These are phyloP conservation scores for Platyscapa corneri DNA, from an alignment of 1,140 invertebrate genomes.

Conservation along the genomic window DNA sequence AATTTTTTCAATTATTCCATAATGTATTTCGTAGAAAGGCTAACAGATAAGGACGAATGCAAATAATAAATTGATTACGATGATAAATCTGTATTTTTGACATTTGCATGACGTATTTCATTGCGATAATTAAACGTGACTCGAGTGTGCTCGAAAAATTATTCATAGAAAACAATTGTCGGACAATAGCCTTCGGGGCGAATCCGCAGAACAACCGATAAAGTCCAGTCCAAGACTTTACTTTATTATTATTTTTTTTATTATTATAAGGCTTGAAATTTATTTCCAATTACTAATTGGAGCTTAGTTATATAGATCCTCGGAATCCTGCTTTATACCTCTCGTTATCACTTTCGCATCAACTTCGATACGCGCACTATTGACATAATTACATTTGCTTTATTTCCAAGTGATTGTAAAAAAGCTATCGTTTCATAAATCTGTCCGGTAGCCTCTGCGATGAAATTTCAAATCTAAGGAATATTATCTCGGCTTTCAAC, in stretches of 20 bases:
- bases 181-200: not conserved
- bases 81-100: constrained; percentile 1
- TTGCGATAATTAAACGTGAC: not conserved
- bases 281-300: not conserved
- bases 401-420: too few species aligned
- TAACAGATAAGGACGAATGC: constrained; percentile 12
- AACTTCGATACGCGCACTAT: too few species aligned
- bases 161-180: not conserved
- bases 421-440: too few species aligned
- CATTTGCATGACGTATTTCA: not conserved
- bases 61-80: not conserved
- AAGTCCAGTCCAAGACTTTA: not conserved
- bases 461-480: too few species aligned
- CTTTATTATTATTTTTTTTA: too few species aligned
- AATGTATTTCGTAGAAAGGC: not conserved
- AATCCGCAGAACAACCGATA: not conserved
- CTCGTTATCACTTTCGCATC: too few species aligned
- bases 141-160: not conserved
- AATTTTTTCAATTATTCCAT: not conserved
- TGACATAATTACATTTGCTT: too few species aligned
- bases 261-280: not conserved
- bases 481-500: too few species aligned
- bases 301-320: not conserved
- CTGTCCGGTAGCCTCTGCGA: too few species aligned
- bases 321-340: not conserved